Conservation (phyloP, 2,113 vertebrate genomes). For the Puntigrus tetrazona region DNA sequence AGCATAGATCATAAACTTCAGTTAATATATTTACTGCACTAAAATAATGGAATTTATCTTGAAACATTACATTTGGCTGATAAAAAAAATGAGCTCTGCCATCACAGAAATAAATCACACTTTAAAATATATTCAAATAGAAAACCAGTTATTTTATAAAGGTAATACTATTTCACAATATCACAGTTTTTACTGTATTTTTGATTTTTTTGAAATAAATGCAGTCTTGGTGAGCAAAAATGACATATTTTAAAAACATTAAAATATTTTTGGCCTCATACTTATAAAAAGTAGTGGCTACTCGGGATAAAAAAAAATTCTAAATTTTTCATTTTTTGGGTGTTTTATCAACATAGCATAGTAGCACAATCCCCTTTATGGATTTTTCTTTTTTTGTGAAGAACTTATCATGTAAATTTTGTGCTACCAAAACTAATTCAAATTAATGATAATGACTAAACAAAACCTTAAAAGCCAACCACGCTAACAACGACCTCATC, state of each 20-base stretch:
- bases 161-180: background rate
- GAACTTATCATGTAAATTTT: too few relatives aligned
- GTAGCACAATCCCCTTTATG: background rate
- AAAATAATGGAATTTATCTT: background rate
- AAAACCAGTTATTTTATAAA: background rate
- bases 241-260: background rate
- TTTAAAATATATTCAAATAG: too few relatives aligned
- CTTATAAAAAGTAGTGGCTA: too few relatives aligned
- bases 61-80: background rate
- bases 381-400: background rate
- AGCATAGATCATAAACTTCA: background rate
- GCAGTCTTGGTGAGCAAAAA: background rate
- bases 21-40: background rate
- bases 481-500: background rate
- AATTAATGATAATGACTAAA: background rate
- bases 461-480: background rate
- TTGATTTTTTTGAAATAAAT: background rate
- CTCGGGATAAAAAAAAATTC: too few relatives aligned
- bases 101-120: background rate
- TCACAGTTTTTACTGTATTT: background rate
- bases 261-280: background rate
- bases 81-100: background rate
- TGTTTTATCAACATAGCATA: too few relatives aligned
- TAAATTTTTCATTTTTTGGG: too few relatives aligned
- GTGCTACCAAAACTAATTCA: background rate